Percentiles rank a stretch among this genome's conserved stretches.
phyloP scores from a whole-genome alignment of 1,140 invertebrate species.

The Drosophila bipectinata region DNA sequence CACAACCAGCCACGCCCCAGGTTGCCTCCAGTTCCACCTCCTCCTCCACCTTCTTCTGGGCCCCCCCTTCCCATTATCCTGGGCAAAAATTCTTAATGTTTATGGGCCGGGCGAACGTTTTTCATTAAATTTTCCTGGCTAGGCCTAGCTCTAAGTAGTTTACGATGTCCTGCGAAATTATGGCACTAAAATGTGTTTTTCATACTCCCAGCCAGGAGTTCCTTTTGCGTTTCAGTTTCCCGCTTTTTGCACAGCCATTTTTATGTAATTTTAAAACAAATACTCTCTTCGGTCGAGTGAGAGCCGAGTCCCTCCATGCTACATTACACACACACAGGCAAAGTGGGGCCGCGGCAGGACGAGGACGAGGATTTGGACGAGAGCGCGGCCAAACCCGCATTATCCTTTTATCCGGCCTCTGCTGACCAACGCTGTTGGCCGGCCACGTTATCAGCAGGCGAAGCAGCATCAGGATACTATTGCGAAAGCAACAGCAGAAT shows the following conservation, averaged over 20 bases:
- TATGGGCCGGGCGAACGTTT: conserved; percentile 74
- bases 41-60: neutral
- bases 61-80: neutral
- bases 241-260: conserved; percentile 57
- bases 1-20: conserved; percentile 32
- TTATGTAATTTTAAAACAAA: conserved; percentile 81
- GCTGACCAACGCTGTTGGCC: conserved; percentile 70
- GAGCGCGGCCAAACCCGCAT: conserved; percentile 58
- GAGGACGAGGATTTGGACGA: neutral
- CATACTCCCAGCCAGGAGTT: conserved; percentile 53
- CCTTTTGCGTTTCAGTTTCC: conserved; percentile 33
- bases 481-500: conserved; percentile 24
- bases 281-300: conserved; percentile 29
- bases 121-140: conserved; percentile 72
- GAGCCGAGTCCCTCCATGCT: conserved; percentile 36
- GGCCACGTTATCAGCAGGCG: conserved; percentile 67
- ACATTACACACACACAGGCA: conserved; percentile 57
- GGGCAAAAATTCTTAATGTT: conserved; percentile 79
- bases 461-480: conserved; percentile 26
- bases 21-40: neutral
- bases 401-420: conserved; percentile 74
- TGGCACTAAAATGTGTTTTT: conserved; percentile 71
- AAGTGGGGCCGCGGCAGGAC: neutral
- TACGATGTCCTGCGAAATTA: conserved; percentile 70
- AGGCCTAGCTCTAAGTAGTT: conserved; percentile 73